Evolutionary conservation across 2,888 invertebrate genomes (phyloP).

Genomic region (Ceraclea dissimilis): DNA sequence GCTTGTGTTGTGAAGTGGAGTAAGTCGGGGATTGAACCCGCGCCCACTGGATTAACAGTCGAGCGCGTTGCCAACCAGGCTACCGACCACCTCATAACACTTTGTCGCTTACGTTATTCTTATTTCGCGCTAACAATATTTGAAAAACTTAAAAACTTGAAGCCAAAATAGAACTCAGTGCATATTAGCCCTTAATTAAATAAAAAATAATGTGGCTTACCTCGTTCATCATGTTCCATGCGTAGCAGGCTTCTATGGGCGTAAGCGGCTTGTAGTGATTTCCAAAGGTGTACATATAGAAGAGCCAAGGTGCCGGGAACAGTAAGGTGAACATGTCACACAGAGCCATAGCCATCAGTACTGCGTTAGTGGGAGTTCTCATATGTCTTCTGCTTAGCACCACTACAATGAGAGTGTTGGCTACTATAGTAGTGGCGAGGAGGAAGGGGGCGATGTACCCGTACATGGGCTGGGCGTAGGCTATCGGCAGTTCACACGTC

Average conservation of each 20-base stretch:
- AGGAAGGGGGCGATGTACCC: conserved; percentile 78
- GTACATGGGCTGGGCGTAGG: conserved; percentile 63
- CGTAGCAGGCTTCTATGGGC: conserved; percentile 69
- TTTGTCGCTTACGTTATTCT: too few relatives aligned
- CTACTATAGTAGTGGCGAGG: conserved; percentile 78
- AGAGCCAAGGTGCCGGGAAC: conserved; percentile 83
- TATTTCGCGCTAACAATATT: too few relatives aligned
- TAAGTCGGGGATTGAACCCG: too few relatives aligned
- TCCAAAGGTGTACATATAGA: conserved; percentile 87
- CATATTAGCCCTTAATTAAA: too few relatives aligned
- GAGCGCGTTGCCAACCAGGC: too few relatives aligned
- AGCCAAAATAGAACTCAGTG: too few relatives aligned
- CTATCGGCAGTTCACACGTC: conserved; percentile 58
- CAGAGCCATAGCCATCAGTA: conserved; percentile 91
- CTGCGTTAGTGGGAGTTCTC: conserved; percentile 87
- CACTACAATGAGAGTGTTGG: conserved; percentile 84
- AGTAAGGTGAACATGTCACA: conserved; percentile 91
- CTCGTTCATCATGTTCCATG: conserved; percentile 74
- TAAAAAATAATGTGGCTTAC: too few relatives aligned
- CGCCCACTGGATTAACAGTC: too few relatives aligned
- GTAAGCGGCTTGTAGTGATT: conserved; percentile 76
- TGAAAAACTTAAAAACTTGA: too few relatives aligned
- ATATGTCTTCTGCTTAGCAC: conserved; percentile 86
- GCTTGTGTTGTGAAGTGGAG: too few relatives aligned
- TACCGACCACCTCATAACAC: too few relatives aligned